Evolutionary conservation across 2,888 invertebrate genomes (phyloP).

Genomic region (Agrochola circellaris): DNA sequence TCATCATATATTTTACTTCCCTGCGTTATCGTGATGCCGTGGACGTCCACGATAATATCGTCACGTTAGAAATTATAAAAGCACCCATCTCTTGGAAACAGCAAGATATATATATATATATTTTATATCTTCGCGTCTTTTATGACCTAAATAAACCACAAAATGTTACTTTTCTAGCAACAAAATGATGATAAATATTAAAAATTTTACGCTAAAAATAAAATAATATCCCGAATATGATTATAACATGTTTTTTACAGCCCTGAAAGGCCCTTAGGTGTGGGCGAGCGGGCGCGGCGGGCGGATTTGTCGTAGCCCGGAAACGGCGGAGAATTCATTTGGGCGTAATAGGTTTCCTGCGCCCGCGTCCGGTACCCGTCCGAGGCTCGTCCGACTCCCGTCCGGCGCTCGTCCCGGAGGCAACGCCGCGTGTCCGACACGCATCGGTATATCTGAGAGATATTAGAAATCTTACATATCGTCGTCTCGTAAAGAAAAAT

Average conservation of each 20-base stretch:
- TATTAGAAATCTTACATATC: constrained; percentile 57
- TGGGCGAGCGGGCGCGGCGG: constrained; percentile 83
- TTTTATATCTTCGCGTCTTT: too few relatives aligned
- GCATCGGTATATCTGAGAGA: constrained; percentile 80
- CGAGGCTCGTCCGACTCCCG: constrained; percentile 82
- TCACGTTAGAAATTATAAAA: background rate
- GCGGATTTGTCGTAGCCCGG: constrained; percentile 88
- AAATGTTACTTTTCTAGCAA: background rate
- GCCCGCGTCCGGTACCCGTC: constrained; percentile 85
- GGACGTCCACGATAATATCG: background rate
- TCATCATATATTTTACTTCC: background rate
- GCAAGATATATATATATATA: too few relatives aligned
- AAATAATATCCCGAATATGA: constrained; percentile 20
- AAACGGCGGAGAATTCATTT: constrained; percentile 90
- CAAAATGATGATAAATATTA: background rate
- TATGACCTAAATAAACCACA: background rate
- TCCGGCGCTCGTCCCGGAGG: constrained; percentile 74
- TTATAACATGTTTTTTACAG: constrained; percentile 59
- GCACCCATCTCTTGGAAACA: background rate
- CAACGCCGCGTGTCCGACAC: constrained; percentile 78
- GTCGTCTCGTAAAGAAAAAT: background rate
- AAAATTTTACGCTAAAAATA: constrained; percentile 1
- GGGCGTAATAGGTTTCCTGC: constrained; percentile 90
- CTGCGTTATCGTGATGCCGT: background rate
- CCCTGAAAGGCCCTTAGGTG: constrained; percentile 85